Conservation (phyloP, 2,113 vertebrate genomes). For the Zootoca vivipara region DNA sequence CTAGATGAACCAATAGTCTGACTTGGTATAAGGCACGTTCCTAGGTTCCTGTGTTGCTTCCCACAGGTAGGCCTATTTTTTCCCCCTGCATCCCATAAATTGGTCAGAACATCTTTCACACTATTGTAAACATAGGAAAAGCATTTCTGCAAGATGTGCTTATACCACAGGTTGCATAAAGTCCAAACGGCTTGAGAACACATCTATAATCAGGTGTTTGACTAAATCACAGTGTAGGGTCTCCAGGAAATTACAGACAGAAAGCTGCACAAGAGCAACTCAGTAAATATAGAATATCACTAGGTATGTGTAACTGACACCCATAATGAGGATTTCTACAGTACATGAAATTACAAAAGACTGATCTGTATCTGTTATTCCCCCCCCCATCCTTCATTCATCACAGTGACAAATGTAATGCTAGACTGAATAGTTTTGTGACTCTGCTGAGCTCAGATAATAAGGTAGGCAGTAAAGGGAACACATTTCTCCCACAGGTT, state of each 20-base stretch:
- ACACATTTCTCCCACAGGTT: neutral
- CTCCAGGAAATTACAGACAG: neutral
- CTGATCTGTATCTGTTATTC: neutral
- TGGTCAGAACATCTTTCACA: slow-evolving; percentile 6
- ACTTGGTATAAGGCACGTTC: no score
- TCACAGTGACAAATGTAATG: slow-evolving; percentile 15
- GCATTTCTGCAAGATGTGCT: neutral
- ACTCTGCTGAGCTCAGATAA: neutral
- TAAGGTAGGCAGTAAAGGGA: neutral
- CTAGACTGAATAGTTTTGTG: neutral
- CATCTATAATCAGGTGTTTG: neutral
- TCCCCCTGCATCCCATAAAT: neutral
- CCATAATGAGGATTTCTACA: neutral
- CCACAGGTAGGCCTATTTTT: neutral
- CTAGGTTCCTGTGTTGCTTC: neutral
- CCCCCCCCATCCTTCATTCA: neutral
- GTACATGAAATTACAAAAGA: neutral
- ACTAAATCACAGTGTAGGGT: neutral
- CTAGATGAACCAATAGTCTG: no score
- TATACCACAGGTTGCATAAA: neutral
- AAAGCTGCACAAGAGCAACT: neutral
- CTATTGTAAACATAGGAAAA: neutral
- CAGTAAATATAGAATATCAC: neutral
- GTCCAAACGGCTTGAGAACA: neutral
- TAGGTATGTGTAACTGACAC: neutral